Conservation (phyloP, 2,113 vertebrate species). For the Menura novaehollandiae region DNA sequence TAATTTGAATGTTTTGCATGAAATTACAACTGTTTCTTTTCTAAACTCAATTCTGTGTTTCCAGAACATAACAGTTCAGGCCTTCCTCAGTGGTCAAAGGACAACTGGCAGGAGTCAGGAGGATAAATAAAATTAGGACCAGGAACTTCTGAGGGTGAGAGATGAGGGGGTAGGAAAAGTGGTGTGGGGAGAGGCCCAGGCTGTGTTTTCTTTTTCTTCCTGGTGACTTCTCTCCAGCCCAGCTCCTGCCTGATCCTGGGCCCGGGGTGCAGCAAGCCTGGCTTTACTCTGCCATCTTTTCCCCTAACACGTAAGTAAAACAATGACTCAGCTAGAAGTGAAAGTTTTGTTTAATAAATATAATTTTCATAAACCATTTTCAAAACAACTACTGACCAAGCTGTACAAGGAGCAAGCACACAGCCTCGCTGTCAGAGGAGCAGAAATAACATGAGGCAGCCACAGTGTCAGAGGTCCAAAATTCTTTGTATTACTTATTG, state of each 20-base stretch:
- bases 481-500: slow-evolving; percentile 47
- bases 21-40: background rate
- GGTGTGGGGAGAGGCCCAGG: too few relatives aligned
- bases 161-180: too few relatives aligned
- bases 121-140: rapidly evolving
- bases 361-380: slow-evolving; percentile 76
- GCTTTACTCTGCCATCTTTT: background rate
- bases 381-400: slow-evolving; percentile 71
- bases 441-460: slow-evolving; percentile 24
- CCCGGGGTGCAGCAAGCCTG: background rate
- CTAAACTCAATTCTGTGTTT: rapidly evolving
- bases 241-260: background rate
- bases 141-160: background rate
- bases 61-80: background rate
- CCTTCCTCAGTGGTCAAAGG: background rate
- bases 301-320: background rate
- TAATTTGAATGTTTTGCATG: background rate
- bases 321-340: slow-evolving; percentile 3
- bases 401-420: slow-evolving; percentile 56
- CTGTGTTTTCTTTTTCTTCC: background rate
- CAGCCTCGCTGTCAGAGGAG: background rate
- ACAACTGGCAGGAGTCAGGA: background rate
- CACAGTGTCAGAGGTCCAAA: slow-evolving; percentile 64
- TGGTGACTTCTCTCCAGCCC: background rate
- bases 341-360: slow-evolving; percentile 88